Evolutionary conservation across 1,140 invertebrate genomes (phyloP).

Genomic region (Arion vulgaris): DNA sequence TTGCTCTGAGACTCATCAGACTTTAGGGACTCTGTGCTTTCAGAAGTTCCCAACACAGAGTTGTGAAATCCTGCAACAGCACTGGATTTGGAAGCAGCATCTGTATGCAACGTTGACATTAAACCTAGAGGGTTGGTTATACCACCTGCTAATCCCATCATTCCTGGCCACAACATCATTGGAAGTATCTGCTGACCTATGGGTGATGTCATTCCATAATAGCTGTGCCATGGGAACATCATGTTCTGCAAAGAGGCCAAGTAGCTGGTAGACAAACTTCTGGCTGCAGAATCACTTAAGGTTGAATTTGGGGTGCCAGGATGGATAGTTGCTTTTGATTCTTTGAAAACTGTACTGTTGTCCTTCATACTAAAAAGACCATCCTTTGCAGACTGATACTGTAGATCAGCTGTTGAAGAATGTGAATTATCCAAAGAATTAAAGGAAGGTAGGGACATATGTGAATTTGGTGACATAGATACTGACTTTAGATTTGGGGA

Average conservation of each 20-base stretch:
- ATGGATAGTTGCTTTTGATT: not conserved
- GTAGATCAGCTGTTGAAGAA: constrained; percentile 11
- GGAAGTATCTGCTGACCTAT: constrained; percentile 35
- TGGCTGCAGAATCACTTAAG: constrained; percentile 15
- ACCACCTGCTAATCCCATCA: constrained; percentile 24
- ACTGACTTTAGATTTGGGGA: constrained; percentile 1
- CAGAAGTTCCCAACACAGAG: not conserved
- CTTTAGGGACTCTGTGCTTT: not conserved
- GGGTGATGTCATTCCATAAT: constrained; percentile 27
- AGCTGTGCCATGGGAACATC: constrained; percentile 34
- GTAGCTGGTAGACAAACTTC: constrained; percentile 32
- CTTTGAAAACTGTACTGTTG: constrained; percentile 3
- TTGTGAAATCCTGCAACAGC: not conserved
- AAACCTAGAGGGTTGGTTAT: constrained; percentile 19
- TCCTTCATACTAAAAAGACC: not conserved
- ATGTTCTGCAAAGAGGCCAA: constrained; percentile 33
- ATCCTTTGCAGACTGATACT: not conserved
- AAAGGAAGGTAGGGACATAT: not conserved
- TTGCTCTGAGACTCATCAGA: constrained; percentile 8
- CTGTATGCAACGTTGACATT: not conserved
- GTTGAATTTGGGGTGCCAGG: not conserved
- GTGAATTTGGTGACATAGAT: not conserved
- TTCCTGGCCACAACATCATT: constrained; percentile 34
- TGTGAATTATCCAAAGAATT: constrained; percentile 12
- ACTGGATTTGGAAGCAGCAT: not conserved